Conservation (phyloP, 2,888 invertebrate species). For the Sminthurides aquaticus region DNA sequence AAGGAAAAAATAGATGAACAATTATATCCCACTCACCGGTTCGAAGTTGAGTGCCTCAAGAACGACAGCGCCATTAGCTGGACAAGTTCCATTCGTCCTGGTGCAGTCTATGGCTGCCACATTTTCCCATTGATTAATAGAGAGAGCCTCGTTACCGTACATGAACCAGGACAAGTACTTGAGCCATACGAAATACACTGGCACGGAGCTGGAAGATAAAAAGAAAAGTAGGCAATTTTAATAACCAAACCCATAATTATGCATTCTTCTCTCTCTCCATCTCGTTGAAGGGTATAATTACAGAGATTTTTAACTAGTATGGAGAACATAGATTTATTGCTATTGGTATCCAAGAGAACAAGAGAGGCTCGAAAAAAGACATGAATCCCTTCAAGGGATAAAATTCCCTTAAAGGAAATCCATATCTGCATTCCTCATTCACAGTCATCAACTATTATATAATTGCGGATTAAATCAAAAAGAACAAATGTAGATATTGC, state of each 20-base stretch:
- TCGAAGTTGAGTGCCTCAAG: slow-evolving; percentile 70
- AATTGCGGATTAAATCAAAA: background rate
- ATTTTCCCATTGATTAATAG: slow-evolving; percentile 81
- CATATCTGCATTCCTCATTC: background rate
- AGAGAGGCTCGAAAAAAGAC: no score
- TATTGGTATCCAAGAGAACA: no score
- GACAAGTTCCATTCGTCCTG: slow-evolving; percentile 66
- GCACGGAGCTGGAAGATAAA: slow-evolving; percentile 60
- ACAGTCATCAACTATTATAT: background rate
- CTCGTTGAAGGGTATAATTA: no score
- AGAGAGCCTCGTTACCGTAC: slow-evolving; percentile 80
- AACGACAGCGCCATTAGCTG: slow-evolving; percentile 67
- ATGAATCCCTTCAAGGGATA: no score
- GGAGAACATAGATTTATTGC: no score
- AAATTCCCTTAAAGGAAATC: no score
- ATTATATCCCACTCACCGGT: slow-evolving; percentile 52
- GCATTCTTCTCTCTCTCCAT: background rate
- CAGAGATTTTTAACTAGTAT: no score
- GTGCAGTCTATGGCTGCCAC: slow-evolving; percentile 70
- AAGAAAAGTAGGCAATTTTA: background rate
- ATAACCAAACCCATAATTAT: no score
- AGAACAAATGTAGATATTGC: no score
- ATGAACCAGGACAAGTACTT: slow-evolving; percentile 87
- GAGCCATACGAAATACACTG: slow-evolving; percentile 74
- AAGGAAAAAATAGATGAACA: no score